Evolutionary conservation across 2,888 invertebrate species (phyloP).

Genomic region (Rhorus exstirpatorius): DNA sequence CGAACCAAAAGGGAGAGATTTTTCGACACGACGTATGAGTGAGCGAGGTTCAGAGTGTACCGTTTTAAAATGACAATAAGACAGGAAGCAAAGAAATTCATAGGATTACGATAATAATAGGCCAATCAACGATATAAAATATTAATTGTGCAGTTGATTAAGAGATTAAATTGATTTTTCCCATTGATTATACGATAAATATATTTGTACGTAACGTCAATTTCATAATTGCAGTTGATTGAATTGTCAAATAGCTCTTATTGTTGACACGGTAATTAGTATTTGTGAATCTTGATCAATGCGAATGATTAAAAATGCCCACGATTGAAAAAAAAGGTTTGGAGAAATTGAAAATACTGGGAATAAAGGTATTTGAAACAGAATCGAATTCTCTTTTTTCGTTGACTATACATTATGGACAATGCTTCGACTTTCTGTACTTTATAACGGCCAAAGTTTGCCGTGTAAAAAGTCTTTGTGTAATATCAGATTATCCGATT

Average conservation of each 20-base stretch:
- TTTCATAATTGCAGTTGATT: not conserved
- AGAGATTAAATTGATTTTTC: not conserved
- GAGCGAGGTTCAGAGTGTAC: constrained; percentile 5
- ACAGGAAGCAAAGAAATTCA: constrained; percentile 66
- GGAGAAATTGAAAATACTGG: not conserved
- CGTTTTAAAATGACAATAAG: constrained; percentile 34
- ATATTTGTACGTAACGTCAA: not conserved
- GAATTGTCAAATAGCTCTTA: no score
- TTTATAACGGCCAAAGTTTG: not conserved
- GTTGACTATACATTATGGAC: not conserved
- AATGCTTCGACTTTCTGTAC: not conserved
- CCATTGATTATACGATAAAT: not conserved
- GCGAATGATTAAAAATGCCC: no score
- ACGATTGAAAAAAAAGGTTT: not conserved
- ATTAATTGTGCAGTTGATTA: no score
- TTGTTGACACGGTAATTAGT: no score
- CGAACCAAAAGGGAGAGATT: constrained; percentile 56
- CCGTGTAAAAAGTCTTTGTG: constrained; percentile 1
- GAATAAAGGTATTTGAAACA: not conserved
- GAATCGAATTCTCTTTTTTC: not conserved
- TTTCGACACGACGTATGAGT: constrained; percentile 46
- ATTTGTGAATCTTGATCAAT: no score
- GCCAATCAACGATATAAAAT: not conserved
- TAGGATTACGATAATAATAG: not conserved
- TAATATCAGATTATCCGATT: constrained; percentile 23